phyloP scores from a whole-genome alignment of 37 sponge, comb jelly and placozoan species.

The Halisarca cf. caerulea region DNA sequence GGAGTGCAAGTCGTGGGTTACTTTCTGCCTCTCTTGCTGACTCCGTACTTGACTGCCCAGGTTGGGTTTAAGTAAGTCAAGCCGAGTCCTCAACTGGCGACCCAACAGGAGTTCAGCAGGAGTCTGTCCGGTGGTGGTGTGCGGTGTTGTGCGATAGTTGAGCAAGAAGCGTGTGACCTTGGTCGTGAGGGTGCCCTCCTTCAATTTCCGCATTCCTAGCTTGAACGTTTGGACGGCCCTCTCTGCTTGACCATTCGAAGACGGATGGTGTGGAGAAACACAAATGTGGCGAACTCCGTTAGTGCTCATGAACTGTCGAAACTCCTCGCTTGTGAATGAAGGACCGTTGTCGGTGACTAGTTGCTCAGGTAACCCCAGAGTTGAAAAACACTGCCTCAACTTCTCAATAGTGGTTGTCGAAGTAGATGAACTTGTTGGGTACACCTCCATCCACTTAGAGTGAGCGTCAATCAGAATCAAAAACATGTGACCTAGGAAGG shows the following conservation, averaged over 20 bases:
- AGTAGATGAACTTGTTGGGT: too few species aligned
- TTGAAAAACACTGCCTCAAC: too few species aligned
- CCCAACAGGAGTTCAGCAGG: constrained; percentile 43
- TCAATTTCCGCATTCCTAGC: neutral
- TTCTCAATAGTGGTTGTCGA: too few species aligned
- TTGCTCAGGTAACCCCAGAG: too few species aligned
- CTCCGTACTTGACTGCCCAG: neutral
- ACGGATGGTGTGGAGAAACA: too few species aligned
- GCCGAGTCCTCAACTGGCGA: constrained; percentile 19
- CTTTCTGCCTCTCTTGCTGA: constrained; percentile 8
- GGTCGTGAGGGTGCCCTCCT: constrained; percentile 1
- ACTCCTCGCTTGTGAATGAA: too few species aligned
- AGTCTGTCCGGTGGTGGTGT: constrained; percentile 26
- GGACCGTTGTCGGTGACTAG: too few species aligned
- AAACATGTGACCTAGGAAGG: too few species aligned
- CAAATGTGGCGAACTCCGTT: too few species aligned
- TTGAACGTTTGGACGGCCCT: constrained; percentile 53
- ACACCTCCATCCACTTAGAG: too few species aligned
- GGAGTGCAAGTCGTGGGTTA: neutral
- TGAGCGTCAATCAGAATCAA: too few species aligned
- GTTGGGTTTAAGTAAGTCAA: constrained; percentile 35
- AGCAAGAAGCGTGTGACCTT: constrained; percentile 39
- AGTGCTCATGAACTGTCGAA: too few species aligned
- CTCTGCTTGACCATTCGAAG: constrained; percentile 45
- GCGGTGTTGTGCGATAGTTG: constrained; percentile 38